Percentiles rank a stretch among this genome's conserved stretches.
Conservation (phyloP, 53 echinoderm and acorn worm genomes). For the Luidia sarsii region DNA sequence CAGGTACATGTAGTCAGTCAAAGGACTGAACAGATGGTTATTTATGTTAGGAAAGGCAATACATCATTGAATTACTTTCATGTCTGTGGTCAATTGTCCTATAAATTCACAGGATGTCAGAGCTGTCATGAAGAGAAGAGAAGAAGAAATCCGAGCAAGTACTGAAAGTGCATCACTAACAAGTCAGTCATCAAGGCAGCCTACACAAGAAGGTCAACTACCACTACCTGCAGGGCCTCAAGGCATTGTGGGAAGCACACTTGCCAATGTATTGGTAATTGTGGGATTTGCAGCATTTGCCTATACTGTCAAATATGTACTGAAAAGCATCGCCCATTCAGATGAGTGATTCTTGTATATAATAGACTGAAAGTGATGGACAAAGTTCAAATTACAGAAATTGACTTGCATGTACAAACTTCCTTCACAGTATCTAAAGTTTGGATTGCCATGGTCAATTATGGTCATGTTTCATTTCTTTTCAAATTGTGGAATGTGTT, state of each 20-base stretch:
- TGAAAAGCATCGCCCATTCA: slow-evolving; percentile 84
- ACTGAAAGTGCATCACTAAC: slow-evolving; percentile 55
- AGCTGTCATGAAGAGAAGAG: slow-evolving; percentile 60
- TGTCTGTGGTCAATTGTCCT: no score
- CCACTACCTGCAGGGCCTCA: slow-evolving; percentile 62
- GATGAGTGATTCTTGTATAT: slow-evolving; percentile 54
- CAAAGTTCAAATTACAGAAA: no score
- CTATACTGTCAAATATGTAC: slow-evolving; percentile 96
- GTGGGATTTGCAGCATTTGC: slow-evolving; percentile 98
- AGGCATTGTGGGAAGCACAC: slow-evolving; percentile 94
- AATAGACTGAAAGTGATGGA: no score
- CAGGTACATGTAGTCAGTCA: no score
- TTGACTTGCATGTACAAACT: no score
- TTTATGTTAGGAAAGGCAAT: no score
- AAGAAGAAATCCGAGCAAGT: slow-evolving; percentile 76
- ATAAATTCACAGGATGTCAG: slow-evolving; percentile 65
- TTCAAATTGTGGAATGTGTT: no score
- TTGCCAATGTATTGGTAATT: slow-evolving; percentile 93
- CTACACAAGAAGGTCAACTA: slow-evolving; percentile 38
- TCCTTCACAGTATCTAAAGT: no score
- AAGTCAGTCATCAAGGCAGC: slow-evolving; percentile 32
- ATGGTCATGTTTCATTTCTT: no score
- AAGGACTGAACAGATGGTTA: no score
- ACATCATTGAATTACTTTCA: no score
- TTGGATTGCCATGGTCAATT: no score